Evolutionary conservation across 2,113 vertebrate species (phyloP), one percentile per base, ranked within the genome.

Genomic region (Cynocephalus volans): DNA sequence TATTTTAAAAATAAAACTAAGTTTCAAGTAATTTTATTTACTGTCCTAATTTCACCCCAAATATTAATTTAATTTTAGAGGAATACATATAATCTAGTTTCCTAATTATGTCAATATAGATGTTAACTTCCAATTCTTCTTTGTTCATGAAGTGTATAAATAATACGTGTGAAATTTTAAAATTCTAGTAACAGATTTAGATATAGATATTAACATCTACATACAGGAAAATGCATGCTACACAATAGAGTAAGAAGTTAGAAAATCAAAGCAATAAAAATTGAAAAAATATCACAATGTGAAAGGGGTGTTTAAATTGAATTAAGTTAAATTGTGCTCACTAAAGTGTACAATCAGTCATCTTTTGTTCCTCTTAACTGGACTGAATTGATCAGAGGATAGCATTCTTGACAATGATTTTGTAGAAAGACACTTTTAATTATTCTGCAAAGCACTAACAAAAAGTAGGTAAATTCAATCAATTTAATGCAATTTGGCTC

Each of bases 401-500:
- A 33, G 56, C 69, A 21, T 26, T 95, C 45, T 65, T 87, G 3
- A 11, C 56, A 92, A 83, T 50, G 70, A 50, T 62, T 88, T 96
- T 83, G 36, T 70, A 87, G 26, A 84, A 96, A 75, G 69, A 65
- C 7, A 21, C 23, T 54, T 50, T 84, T 94, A 94, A 92, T 90
- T 97, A 84, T 76, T 96, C 41, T 58, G 15, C 33, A 75, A 88
- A 92, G 75, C 65, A 67, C 60, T 62, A 36, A 21, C 26, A 73
- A 82, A 56, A 82, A 88, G 56, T 77, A 83, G 48, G 41, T 93
- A 91, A 85, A 87, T 81, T 88, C 21, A 95, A 48, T 88, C 77
- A 77, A 77, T 92, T 86, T 86, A 83, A 65, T 18, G 48, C 21
- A 81, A 17, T 89, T 70, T 89, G 15, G 48, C 23, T 81, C 79